Evolutionary conservation across 2,113 vertebrate genomes (phyloP).

Genomic region (Furnarius figulus): DNA sequence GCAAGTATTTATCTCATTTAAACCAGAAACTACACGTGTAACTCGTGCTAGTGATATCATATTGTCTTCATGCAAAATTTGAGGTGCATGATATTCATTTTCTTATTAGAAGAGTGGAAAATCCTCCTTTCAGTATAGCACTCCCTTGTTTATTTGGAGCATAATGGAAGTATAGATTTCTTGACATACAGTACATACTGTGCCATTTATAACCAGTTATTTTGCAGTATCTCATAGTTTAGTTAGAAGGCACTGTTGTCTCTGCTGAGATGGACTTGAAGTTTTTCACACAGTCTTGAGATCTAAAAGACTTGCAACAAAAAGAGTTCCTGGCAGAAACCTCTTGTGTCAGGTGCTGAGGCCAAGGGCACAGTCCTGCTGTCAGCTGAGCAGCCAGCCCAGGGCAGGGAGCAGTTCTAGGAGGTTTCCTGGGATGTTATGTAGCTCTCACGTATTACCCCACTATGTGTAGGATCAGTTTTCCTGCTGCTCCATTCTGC

Average conservation of each 20-base stretch:
- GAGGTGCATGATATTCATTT: not conserved
- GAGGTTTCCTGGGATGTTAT: not conserved
- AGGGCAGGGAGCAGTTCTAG: not conserved
- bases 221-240: not conserved
- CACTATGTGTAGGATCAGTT: not conserved
- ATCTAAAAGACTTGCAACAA: not conserved
- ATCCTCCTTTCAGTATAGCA: not conserved
- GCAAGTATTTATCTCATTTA: not conserved
- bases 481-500: not conserved
- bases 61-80: not conserved
- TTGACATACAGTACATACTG: not conserved
- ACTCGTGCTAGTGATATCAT: not conserved
- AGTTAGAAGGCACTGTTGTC: not conserved
- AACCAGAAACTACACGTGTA: not conserved
- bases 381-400: not conserved
- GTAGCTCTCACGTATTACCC: not conserved
- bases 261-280: not conserved
- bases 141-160: not conserved
- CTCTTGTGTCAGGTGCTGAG: not conserved
- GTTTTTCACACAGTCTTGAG: not conserved
- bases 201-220: not conserved
- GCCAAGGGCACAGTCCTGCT: not conserved
- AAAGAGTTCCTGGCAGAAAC: not conserved
- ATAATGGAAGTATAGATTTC: not conserved
- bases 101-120: not conserved